Evolutionary conservation across 1,140 invertebrate species (phyloP), one percentile per base, ranked within the genome.

Genomic region (Pachypsylla venusta): DNA sequence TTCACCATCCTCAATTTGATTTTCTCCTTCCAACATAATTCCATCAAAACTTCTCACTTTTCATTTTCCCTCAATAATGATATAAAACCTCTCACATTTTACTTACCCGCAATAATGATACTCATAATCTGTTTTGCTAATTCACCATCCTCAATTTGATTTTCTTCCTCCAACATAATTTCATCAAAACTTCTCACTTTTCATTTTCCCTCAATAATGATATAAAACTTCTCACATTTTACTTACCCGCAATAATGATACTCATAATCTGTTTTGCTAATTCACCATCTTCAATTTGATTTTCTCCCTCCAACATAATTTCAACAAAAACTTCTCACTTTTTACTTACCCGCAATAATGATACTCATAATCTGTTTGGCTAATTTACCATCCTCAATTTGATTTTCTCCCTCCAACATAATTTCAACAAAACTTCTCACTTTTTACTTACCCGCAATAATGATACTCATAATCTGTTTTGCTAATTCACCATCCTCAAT

Each of bases 131-230:
- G 42, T 22, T 48, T 48, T n/a, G 42, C 42, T 22, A 48, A 19
- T 22, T 5, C 3, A 3, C 22, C 42, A 19, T 48, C 42, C 5
- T n/a, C 42, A 10, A 48, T 48, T 22, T 48, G 42, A 22, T 48
- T 48, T 22, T 48, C 42, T n/a, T 48, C 42, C 42, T 48, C 42
- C 42, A 48, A 48, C 42, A 48, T 48, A n/a, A 48, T 48, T 22
- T 48, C 42, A 4, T n/a, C 42, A 19, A 48, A 48, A 48, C 42
- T 48, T n/a, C 42, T 4, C 42, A 48, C 42, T 5, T n/a, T 48
- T n/a, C n/a, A n/a, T n/a, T n/a, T n/a, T n/a, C n/a, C n/a, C n/a
- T n/a, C n/a, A n/a, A n/a, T n/a, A n/a, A n/a, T n/a, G n/a, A n/a
- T n/a, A n/a, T n/a, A n/a, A n/a, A n/a, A n/a, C n/a, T n/a, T n/a